Evolutionary conservation across 1,140 invertebrate genomes (phyloP).

Genomic region (Lepidotrigona ventralis): DNA sequence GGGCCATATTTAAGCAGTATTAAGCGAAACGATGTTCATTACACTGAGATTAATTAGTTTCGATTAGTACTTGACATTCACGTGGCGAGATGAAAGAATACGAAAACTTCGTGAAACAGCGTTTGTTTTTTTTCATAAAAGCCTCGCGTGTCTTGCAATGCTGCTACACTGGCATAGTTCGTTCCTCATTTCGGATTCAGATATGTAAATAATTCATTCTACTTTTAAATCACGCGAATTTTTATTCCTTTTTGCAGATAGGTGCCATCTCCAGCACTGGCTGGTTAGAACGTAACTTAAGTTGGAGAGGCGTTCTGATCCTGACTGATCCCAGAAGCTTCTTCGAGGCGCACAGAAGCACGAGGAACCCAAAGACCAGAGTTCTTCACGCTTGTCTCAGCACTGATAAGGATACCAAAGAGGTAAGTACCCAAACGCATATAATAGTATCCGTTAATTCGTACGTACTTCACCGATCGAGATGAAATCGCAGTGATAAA

Average conservation of each 20-base stretch:
- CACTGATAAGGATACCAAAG: slow-evolving; percentile 86
- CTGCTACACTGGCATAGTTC: no score
- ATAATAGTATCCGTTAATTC: background rate
- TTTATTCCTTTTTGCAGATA: slow-evolving; percentile 73
- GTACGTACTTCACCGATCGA: background rate
- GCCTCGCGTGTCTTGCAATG: no score
- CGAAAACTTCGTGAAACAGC: no score
- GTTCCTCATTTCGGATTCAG: background rate
- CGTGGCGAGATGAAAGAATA: no score
- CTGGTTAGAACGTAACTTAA: slow-evolving; percentile 85
- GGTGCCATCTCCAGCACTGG: slow-evolving; percentile 83
- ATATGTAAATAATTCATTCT: background rate
- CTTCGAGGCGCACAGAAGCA: slow-evolving; percentile 80
- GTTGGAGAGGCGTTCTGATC: slow-evolving; percentile 88
- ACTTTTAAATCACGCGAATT: background rate
- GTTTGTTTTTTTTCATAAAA: no score
- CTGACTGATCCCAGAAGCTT: slow-evolving; percentile 87
- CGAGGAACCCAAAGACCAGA: slow-evolving; percentile 80
- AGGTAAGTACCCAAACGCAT: slow-evolving; percentile 77
- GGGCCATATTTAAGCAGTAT: no score
- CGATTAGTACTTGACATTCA: no score
- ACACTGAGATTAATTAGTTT: no score
- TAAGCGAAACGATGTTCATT: no score
- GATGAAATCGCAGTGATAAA: background rate
- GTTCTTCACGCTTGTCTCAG: slow-evolving; percentile 88